Base-by-base conservation (phyloP, 2,113 vertebrate species). In the Lepisosteus oculatus region DNA sequence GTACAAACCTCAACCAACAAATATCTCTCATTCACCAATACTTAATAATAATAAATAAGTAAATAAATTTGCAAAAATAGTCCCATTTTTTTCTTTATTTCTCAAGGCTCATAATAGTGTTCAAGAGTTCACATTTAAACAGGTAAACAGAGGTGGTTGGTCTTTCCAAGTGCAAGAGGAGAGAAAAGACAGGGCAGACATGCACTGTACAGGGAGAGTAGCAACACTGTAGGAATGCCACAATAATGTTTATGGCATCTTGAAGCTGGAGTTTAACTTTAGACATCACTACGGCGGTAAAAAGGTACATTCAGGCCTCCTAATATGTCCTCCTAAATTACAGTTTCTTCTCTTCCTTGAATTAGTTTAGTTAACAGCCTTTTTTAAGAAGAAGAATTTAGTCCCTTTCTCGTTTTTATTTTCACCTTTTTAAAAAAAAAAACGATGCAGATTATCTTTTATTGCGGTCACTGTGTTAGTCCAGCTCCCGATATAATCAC, bases 41-140 rank as follows among this genome's bases (percentile, higher is more conserved):
- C 76, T 73, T 69, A 67, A 74, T 71, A 74, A 71, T 81, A 86
- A 89, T 77, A 79, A 81, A 87, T 82, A 80, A 78, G 69, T 71
- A 77, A 69, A 78, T 74, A 77, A 77, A 77, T 82, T 77, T 86
- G 87, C 78, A 86, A 86, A 84, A 84, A 81, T 76, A 81, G 72
- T 78, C 72, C 77, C 59, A 68, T 67, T 72, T 67, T 55, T 69
- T 67, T 15, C 47, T 8, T 70, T 77, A 29, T 70, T 72, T 71
- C 71, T 76, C 71, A 41, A 72, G 67, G 69, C 71, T 84, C 70
- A 70, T 83, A 76, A 74, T 76, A 80, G 82, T 86, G 80, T 83
- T 76, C 71, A 69, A 81, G 72, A 65, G 59, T 80, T 84, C 70
- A 81, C 77, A 75, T 76, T 78, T 74, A 79, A 67, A 83, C 76